Percentiles rank a stretch among this genome's conserved stretches.
phyloP scores from a whole-genome alignment of 2,113 vertebrate species.

The Chloropsis cyanopogon region DNA sequence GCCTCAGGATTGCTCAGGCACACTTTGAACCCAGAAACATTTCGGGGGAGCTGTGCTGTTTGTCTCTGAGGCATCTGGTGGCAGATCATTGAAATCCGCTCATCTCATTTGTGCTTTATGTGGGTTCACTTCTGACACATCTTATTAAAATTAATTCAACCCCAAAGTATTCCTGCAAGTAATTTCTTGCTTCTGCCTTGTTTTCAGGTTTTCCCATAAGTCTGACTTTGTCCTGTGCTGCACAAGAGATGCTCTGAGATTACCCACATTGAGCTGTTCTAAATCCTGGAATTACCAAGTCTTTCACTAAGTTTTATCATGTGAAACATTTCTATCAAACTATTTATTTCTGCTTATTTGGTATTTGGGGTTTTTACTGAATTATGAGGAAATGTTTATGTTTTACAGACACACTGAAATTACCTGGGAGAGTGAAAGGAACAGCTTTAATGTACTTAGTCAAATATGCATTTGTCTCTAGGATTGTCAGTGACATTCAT shows the following conservation, averaged over 20 bases:
- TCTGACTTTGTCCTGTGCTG: not conserved
- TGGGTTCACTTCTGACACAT: not conserved
- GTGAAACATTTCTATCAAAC: not conserved
- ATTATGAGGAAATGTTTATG: not conserved
- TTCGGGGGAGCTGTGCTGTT: not conserved
- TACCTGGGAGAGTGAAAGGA: not conserved
- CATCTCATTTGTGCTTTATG: not conserved
- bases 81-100: not conserved
- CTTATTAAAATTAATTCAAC: not conserved
- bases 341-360: not conserved
- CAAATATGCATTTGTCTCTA: not conserved
- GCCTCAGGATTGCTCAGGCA: not conserved
- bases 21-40: not conserved
- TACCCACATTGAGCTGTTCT: not conserved
- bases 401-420: not conserved
- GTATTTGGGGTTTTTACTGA: rapidly evolving
- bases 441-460: not conserved
- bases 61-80: not conserved
- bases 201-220: not conserved
- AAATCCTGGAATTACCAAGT: not conserved
- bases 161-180: not conserved
- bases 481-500: not conserved
- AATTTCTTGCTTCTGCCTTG: not conserved
- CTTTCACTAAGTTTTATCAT: not conserved
- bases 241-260: not conserved